These are phyloP conservation scores for Pituophis catenifer DNA, from an alignment of 2,113 vertebrate species.

Conservation along the genomic window DNA sequence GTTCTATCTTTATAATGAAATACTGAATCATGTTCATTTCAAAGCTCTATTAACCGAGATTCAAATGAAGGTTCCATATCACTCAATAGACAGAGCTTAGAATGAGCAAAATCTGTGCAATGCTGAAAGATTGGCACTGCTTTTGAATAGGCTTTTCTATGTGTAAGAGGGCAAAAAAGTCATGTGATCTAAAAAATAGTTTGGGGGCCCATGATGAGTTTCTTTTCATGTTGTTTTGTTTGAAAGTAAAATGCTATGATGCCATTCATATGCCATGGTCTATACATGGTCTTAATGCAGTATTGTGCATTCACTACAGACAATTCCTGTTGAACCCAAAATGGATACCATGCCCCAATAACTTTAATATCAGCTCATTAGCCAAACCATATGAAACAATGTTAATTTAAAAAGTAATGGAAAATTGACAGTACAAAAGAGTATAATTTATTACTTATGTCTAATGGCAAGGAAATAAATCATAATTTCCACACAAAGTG, in stretches of 20 bases:
- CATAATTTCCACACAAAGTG: not conserved
- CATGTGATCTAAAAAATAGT: not conserved
- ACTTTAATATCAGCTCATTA: not conserved
- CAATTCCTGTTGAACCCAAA: conserved; percentile 34
- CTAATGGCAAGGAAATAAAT: not conserved
- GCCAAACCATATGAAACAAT: not conserved
- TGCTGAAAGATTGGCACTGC: not conserved
- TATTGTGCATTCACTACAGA: conserved; percentile 25
- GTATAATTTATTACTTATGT: not conserved
- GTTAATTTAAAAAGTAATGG: not conserved
- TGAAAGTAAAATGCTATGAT: not conserved
- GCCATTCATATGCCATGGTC: conserved; percentile 1
- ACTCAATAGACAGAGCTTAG: not conserved
- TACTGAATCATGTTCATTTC: not conserved
- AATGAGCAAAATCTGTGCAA: not conserved
- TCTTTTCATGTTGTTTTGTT: not conserved
- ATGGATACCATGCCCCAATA: conserved; percentile 33
- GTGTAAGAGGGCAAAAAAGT: not conserved
- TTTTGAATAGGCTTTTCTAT: not conserved
- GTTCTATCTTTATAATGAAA: not conserved
- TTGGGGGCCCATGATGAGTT: not conserved
- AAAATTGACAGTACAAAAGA: not conserved
- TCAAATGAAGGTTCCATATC: not conserved
- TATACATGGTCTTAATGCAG: conserved; percentile 46
- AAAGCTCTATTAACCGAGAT: not conserved